Base-by-base conservation (phyloP, 2,797 vertebrate genomes). In the Cirrhinus molitorella region DNA sequence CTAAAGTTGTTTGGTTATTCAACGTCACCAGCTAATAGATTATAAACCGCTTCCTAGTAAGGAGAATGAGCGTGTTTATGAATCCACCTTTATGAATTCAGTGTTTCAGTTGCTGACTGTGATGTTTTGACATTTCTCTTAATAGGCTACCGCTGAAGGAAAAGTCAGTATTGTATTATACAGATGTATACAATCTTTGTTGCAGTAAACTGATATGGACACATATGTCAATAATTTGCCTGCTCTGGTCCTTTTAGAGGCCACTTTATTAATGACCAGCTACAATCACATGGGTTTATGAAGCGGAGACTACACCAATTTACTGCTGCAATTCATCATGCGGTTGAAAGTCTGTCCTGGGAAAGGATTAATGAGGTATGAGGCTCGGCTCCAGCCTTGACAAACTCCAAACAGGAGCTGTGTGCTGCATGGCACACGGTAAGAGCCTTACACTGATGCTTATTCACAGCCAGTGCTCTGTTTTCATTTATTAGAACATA, bases 281-380 rank as follows among this genome's bases (percentile, higher is more conserved):
- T 86, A 72, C 28, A 80, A 67, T 82, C 85, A 91, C 87, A 92
- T 89, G 78, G 81, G 79, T 83, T 89, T 79, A 87, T 90, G 84
- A 92, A 87, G 87, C 82, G 67, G 85, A 76, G 88, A 90, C 86
- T 88, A 88, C 91, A 90, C 86, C 71, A 92, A 92, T 90, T 91
- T 89, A 93, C 82, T 86, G 70, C 84, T 80, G 80, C 86, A 89
- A 91, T 88, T 91, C 83, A 92, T 92, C 87, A 88, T 57, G 84
- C 79, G 31, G 82, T 87, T 71, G 45, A 84, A 89, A 81, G 76
- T 86, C 79, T 40, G 51, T 87, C 74, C 88, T 92, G 88, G 86
- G 85, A 88, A 91, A 91, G 86, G 88, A 94, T 92, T 92, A 88
- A 93, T 92, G 89, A 89, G 90, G 89, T 92, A 90, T 91, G 89